A percentile compares a stretch with the other conserved stretches of the same genome.
These are phyloP conservation scores for Limenitis camilla DNA, from an alignment of 2,888 invertebrate species.

Conservation along the genomic window DNA sequence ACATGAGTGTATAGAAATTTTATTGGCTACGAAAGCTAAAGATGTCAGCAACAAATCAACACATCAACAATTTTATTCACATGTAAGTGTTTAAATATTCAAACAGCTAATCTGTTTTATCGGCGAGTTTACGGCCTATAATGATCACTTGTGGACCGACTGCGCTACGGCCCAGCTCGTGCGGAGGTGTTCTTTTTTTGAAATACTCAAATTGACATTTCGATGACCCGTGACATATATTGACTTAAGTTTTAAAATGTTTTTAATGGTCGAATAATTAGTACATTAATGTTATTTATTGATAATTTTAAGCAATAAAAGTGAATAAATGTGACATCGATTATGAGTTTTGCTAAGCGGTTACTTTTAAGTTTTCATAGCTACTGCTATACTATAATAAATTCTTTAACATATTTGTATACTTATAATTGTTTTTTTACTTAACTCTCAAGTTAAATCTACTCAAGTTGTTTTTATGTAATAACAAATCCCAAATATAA, in stretches of 20 bases:
- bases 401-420: no score
- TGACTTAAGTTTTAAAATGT: slow-evolving; percentile 3
- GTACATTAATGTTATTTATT: background rate
- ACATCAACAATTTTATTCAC: slow-evolving; percentile 42
- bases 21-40: slow-evolving; percentile 11
- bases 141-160: slow-evolving; percentile 46
- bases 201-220: slow-evolving; percentile 18
- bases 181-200: slow-evolving; percentile 20
- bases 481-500: no score
- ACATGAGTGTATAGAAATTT: slow-evolving; percentile 2
- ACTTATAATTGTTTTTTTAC: no score
- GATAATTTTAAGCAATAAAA: background rate
- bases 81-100: slow-evolving; percentile 59
- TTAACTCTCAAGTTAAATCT: no score
- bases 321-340: no score
- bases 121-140: slow-evolving; percentile 66
- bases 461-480: no score
- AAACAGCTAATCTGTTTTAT: slow-evolving; percentile 68
- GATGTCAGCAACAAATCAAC: slow-evolving; percentile 23
- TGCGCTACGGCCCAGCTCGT: slow-evolving; percentile 10
- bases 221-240: slow-evolving; percentile 7
- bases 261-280: background rate
- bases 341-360: no score
- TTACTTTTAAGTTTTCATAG: no score
- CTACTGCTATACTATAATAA: no score